Conservation (phyloP, 2,888 invertebrate genomes). For the Cerastoderma edule region DNA sequence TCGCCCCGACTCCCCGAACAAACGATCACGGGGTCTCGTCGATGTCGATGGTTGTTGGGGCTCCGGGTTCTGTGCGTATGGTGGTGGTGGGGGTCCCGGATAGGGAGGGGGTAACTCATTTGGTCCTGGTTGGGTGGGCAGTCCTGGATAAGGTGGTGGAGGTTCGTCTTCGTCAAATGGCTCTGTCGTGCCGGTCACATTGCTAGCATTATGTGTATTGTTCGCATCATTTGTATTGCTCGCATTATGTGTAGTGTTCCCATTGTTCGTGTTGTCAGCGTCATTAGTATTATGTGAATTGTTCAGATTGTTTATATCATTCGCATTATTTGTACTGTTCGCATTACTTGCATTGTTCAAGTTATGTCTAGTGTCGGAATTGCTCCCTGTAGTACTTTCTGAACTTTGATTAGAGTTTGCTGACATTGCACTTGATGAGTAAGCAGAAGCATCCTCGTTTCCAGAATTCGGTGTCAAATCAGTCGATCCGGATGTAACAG, state of each 20-base stretch:
- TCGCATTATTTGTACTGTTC: no score
- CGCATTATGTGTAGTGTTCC: not conserved
- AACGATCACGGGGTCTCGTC: not conserved
- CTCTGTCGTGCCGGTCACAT: not conserved
- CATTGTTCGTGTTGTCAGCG: not conserved
- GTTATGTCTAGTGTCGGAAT: no score
- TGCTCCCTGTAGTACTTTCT: no score
- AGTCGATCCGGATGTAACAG: no score
- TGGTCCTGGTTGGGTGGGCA: conserved; percentile 30
- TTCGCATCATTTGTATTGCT: not conserved
- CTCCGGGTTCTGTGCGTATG: conserved; percentile 40
- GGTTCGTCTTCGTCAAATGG: conserved; percentile 42
- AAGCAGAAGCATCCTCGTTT: no score
- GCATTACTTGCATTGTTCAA: no score
- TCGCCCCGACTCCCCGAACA: conserved; percentile 5
- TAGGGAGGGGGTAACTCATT: conserved; percentile 59
- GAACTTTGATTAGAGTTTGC: no score
- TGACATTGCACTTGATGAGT: no score
- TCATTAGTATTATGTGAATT: not conserved
- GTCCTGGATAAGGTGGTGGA: conserved; percentile 54
- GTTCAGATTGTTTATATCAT: not conserved
- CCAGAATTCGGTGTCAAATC: no score
- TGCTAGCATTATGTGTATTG: not conserved
- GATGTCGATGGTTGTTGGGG: conserved; percentile 34
- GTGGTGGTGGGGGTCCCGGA: conserved; percentile 52